Base-by-base conservation (phyloP, 2,888 invertebrate species). In the Galerucella pusilla region DNA sequence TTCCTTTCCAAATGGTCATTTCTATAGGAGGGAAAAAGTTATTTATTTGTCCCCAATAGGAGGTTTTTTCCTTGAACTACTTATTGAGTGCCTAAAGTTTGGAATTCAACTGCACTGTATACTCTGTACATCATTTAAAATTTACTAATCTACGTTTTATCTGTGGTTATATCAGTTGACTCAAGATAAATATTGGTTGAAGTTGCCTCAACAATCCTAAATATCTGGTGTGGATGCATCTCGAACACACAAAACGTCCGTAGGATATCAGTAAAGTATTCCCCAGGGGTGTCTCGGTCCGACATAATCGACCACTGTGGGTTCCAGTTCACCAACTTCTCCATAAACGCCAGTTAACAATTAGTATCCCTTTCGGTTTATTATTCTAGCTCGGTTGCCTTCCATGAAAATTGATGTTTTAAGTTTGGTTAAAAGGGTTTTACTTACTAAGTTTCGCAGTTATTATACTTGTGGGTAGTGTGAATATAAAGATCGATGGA, bases 341-440 rank as follows among this genome's bases (percentile, higher is more conserved):
- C 78, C 74, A 79, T 80, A 80, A 82, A 75, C 79, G 80, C 74
- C 79, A 77, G 79, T 80, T 80, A 80, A 82, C 82, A 81, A 82
- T 82, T 82, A 82, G 80, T 77, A 71, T 71, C 71, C 75, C 74
- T 78, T 77, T 76, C 79, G 78, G 76, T 81, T 80, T 81, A 80
- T 80, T 80, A 80, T 74, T 52, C 64, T 59, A 71, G 69, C 52
- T 71, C 35, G 72, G 75, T 71, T 64, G 77, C 65, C 61, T 75
- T 80, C 78, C 79, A 82, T 80, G 80, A 82, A 82, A 82, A 83
- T 82, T 74, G 79, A 83, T 82, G 83, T 80, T 81, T 81, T 79
- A 80, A 82, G 82, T 80, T 82, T 80, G 60, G 70, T 16, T 25
- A 59, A 68, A 70, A 73, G 75, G 75, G 73, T 71, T 75, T 65